Evolutionary conservation across 2,797 vertebrate species (phyloP), one percentile per base, ranked within the genome.

Genomic region (Melanogrammus aeglefinus): DNA sequence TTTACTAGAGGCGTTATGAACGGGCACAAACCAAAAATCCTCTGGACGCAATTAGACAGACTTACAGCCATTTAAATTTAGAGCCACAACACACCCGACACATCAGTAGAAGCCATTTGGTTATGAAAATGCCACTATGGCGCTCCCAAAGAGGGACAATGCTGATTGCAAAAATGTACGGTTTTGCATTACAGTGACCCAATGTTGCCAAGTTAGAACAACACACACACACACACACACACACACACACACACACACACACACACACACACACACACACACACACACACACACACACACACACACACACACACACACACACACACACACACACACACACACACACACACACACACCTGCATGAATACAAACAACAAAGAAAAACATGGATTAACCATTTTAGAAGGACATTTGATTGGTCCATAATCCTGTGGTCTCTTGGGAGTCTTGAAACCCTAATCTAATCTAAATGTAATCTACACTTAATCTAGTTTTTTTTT

Each of bases 301-400:
- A 38, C 35, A 38, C 72, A 39, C 6, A 44, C 38, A 74, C 73
- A n/a, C 31, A 36, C 35, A 73, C 35, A 38, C 72, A 38, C 35
- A 38, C 72, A 39, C 6, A 44, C 38, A 75, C 41, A 38, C 38
- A 41, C 72, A 39, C 36, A 39, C 72, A 39, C 72, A n/a, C 31
- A 36, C 35, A 73, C 35, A 38, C 72, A 38, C 35, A 38, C 72
- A 39, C 6, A 44, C 38, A 74, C 73, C 24, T 36, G 80, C 35
- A 7, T 35, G 33, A 21, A 73, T 35, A 35, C 35, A 73, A 10
- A 35, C 35, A 9, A 63, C n/a, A 16, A 51, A 51, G 2, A 51
- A 70, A 12, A 12, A 14, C 70, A 16, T 72, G 70, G 21, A 24
- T 63, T 63, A 24, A 9, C 21, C 8, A 4, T 63, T 63, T 63